These are phyloP conservation scores for Anas bahamensis DNA, from an alignment of 2,797 vertebrate genomes.

Conservation along the genomic window DNA sequence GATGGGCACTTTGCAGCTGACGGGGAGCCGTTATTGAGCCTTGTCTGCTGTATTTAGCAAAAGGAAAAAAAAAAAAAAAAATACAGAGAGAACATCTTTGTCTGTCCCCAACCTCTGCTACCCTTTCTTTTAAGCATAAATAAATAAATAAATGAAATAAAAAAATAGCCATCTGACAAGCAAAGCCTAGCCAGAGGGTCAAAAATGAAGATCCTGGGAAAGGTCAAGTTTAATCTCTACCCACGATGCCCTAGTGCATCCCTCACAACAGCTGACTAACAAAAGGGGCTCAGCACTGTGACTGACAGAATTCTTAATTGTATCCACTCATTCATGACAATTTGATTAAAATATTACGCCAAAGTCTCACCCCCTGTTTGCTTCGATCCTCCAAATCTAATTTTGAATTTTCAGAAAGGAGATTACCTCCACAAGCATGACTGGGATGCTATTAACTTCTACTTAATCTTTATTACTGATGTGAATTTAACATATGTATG, in stretches of 20 bases:
- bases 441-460: constrained; percentile 97
- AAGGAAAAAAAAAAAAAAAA: neutral
- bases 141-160: neutral
- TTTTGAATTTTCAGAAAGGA: constrained; percentile 98
- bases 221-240: constrained; percentile 85
- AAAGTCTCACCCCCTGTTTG: constrained; percentile 99
- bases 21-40: neutral
- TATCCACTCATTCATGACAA: constrained; percentile 99
- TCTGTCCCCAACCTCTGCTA: neutral
- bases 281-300: constrained; percentile 90
- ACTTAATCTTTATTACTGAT: constrained; percentile 99
- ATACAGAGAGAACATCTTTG: constrained; percentile 7
- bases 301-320: constrained; percentile 99
- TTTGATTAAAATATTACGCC: constrained; percentile 99
- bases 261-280: constrained; percentile 85
- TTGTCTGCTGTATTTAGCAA: constrained; percentile 4
- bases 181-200: constrained; percentile 79
- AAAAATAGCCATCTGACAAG: constrained; percentile 72
- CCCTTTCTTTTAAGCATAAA: neutral
- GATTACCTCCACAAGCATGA: constrained; percentile 98
- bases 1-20: constrained; percentile 45
- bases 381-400: constrained; percentile 98
- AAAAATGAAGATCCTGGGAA: constrained; percentile 80
- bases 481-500: constrained; percentile 95
- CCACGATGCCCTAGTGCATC: constrained; percentile 76